These are phyloP conservation scores for Epirrhoe alternata DNA, from an alignment of 2,888 invertebrate species.

Conservation along the genomic window DNA sequence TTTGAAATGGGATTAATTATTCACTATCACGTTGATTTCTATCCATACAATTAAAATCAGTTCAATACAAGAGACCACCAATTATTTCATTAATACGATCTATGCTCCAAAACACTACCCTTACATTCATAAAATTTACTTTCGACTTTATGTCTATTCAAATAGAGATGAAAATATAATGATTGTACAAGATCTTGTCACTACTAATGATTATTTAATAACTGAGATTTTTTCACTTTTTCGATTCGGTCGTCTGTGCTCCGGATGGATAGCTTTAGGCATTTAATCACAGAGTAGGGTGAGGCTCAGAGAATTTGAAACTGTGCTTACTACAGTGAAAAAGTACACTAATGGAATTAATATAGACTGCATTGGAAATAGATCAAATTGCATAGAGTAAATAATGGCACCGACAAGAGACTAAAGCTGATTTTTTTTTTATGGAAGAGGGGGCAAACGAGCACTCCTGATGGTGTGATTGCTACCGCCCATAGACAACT, in stretches of 20 bases:
- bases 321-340: no score
- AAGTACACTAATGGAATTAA: no score
- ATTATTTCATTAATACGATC: conserved; percentile 62
- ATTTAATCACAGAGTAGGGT: conserved; percentile 63
- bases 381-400: no score
- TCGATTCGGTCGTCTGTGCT: conserved; percentile 56
- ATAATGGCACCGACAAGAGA: no score
- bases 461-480: no score
- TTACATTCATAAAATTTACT: background rate
- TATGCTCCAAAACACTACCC: conserved; percentile 52
- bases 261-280: conserved; percentile 70
- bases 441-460: no score
- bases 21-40: conserved; percentile 7
- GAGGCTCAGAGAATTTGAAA: conserved; percentile 35
- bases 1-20: conserved; percentile 3
- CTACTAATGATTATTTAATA: conserved; percentile 78
- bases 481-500: no score
- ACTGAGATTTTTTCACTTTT: conserved; percentile 63
- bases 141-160: conserved; percentile 8
- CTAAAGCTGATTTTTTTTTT: no score
- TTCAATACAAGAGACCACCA: conserved; percentile 50
- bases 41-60: conserved; percentile 30
- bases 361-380: no score
- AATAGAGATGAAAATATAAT: conserved; percentile 24
- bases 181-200: conserved; percentile 55